These are phyloP conservation scores for Cottoperca gobio DNA, from an alignment of 2,797 vertebrate genomes.

Conservation along the genomic window DNA sequence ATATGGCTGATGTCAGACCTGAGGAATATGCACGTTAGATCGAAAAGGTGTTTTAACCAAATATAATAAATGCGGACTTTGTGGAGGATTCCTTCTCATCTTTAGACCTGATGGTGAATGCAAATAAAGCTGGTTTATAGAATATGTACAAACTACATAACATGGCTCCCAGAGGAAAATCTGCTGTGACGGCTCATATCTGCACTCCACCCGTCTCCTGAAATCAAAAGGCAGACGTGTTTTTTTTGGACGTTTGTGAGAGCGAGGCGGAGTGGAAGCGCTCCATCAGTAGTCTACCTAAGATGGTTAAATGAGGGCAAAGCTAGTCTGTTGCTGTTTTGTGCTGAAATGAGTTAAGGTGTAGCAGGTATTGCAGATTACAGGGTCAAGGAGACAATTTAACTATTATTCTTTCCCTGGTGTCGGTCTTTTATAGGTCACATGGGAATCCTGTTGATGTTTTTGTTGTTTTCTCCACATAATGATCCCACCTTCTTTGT, in stretches of 20 bases:
- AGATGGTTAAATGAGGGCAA: not conserved
- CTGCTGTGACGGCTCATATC: not conserved
- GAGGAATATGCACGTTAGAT: not conserved
- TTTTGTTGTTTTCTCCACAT: constrained; percentile 10
- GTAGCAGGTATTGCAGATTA: not conserved
- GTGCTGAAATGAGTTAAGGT: not conserved
- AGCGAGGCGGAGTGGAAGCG: not conserved
- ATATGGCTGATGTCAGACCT: no score
- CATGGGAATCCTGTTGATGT: not conserved
- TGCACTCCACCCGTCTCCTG: not conserved
- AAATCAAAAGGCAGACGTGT: not conserved
- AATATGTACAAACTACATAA: not conserved
- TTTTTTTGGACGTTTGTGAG: not conserved
- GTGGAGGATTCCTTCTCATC: no score
- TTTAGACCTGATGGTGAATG: not conserved
- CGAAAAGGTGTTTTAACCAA: not conserved
- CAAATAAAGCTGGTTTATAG: not conserved
- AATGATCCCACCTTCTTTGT: not conserved
- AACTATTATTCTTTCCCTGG: no score
- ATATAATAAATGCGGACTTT: no score
- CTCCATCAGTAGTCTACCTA: not conserved
- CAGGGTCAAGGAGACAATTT: not conserved
- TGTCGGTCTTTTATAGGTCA: not conserved
- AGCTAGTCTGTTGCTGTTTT: not conserved
- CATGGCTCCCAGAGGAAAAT: not conserved